phyloP scores from a whole-genome alignment of 2,797 vertebrate species.

The Pagetopsis macropterus region DNA sequence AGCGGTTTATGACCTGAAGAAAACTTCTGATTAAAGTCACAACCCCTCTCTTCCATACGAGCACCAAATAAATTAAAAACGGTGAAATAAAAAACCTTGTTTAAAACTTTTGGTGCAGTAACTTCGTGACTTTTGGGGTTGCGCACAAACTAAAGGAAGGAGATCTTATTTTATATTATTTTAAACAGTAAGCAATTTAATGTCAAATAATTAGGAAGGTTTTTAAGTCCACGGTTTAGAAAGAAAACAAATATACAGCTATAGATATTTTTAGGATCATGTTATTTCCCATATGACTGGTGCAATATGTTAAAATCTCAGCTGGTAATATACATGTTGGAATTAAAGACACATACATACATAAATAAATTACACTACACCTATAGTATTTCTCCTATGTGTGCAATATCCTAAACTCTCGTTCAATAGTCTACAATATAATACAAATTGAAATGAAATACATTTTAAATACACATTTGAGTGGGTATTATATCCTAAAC shows the following conservation, averaged over 20 bases:
- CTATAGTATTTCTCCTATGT: too few relatives aligned
- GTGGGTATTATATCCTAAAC: too few relatives aligned
- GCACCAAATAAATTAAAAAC: background rate
- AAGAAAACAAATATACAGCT: background rate
- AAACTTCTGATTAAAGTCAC: constrained; percentile 26
- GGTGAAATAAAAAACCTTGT: background rate
- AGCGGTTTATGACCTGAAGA: constrained; percentile 36
- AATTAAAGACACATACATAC: background rate
- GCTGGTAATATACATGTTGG: background rate
- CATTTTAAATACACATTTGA: too few relatives aligned
- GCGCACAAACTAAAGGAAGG: too few relatives aligned
- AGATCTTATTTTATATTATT: too few relatives aligned
- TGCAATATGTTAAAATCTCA: background rate
- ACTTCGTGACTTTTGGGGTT: too few relatives aligned
- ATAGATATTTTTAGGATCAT: background rate
- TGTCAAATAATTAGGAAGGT: too few relatives aligned
- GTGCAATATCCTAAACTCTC: too few relatives aligned
- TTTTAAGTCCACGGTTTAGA: background rate
- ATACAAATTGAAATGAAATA: too few relatives aligned
- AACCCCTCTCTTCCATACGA: constrained; percentile 1
- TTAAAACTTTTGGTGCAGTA: background rate
- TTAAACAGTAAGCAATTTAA: too few relatives aligned
- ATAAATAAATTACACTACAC: background rate
- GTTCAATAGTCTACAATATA: too few relatives aligned
- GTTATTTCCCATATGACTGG: too few relatives aligned